phyloP scores from a whole-genome alignment of 2,888 invertebrate genomes.

The Notocelia uddmanniana region DNA sequence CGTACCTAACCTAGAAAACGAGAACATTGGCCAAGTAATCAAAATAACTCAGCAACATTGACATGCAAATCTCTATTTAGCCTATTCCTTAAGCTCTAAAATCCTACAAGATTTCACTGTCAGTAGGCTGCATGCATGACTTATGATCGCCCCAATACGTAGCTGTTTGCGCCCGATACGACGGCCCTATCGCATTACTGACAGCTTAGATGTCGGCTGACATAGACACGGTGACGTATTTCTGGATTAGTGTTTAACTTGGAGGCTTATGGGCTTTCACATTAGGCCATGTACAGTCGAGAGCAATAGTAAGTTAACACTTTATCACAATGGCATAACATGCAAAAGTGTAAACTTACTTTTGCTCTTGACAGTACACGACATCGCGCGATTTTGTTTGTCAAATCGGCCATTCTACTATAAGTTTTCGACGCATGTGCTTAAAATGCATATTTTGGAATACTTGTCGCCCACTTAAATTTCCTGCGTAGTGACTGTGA shows the following conservation, averaged over 20 bases:
- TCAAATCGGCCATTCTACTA: no score
- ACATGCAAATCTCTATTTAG: constrained; percentile 7
- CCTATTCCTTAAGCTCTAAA: background rate
- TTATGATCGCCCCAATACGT: constrained; percentile 13
- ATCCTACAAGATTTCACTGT: constrained; percentile 11
- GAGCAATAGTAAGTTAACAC: no score
- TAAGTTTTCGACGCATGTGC: no score
- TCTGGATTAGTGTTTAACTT: background rate
- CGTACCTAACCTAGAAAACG: background rate
- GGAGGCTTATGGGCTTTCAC: background rate
- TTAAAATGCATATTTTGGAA: no score
- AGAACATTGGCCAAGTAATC: background rate
- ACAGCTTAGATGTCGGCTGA: background rate
- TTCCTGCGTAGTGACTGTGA: no score
- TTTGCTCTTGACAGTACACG: no score
- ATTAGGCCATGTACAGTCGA: no score
- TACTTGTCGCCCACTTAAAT: no score
- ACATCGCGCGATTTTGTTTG: no score
- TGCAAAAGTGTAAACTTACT: no score
- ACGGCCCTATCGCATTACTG: constrained; percentile 3
- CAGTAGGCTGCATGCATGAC: background rate
- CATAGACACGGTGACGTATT: constrained; percentile 1
- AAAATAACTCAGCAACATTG: background rate
- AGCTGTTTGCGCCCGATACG: constrained; percentile 18
- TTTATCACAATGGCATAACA: no score